Evolutionary conservation across 2,888 invertebrate species (phyloP), one percentile per base, ranked within the genome.

Genomic region (Dynastes grantii): DNA sequence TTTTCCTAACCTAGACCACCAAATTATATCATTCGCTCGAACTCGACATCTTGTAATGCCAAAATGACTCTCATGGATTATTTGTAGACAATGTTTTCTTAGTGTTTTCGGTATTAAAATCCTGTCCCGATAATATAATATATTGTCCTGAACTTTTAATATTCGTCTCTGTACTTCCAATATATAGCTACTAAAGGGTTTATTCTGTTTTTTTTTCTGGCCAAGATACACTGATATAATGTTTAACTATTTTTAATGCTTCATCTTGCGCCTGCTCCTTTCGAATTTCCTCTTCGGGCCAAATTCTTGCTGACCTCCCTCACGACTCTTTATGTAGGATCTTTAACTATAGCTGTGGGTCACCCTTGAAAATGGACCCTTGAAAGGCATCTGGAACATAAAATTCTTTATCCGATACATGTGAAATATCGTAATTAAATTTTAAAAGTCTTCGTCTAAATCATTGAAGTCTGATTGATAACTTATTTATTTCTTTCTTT

Each of bases 361-460:
- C 5, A 29, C 32, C 32, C 5, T 22, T 22, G 22, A 0, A 0
- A 22, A 22, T 22, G 22, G 22, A 22, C 22, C 22, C 22, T 22
- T 22, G 29, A 65, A 32, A 32, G 40, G 29, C 65, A 76, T 76
- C 78, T 27, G 76, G 76, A 37, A 70, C 61, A 40, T 79, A 71
- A 51, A 68, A 71, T 22, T 70, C 22, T 64, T 79, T 76, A 53
- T 76, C 78, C n/a, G 78, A 64, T 16, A 65, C 75, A 76, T 65
- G 63, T 0, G 45, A n/a, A n/a, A 78, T 78, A 29, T 49, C 63
- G 29, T 78, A 78, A 61, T 76, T 55, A 65, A 45, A 78, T 49
- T 64, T 58, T 40, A 65, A 49, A 22, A 76, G 51, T 65, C 76
- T 63, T 76, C 75, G 67, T 76, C 76, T 65, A 32, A 78, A 78